Evolutionary conservation across 2,797 vertebrate species (phyloP), one percentile per base, ranked within the genome.

Genomic region (Alectoris magna): DNA sequence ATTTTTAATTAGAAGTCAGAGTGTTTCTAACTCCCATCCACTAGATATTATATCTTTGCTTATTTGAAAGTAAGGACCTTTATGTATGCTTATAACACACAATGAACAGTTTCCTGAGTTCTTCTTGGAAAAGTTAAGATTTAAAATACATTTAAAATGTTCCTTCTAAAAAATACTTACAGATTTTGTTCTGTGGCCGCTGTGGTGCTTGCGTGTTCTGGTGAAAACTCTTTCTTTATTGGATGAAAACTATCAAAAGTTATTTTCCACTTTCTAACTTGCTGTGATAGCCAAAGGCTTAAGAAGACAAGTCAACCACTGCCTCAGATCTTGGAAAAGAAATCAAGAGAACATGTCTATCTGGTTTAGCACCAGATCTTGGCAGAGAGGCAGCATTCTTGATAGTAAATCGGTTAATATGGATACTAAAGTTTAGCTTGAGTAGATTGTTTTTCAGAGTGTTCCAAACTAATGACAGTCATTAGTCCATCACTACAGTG

Each of bases 291-390:
- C 71, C 74, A 93, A 92, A 93, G 53, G 18, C 77, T 95, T 91
- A 87, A 79, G 79, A 85, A 93, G 90, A 74, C 74, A 88, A 94
- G 71, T 88, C 71, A 95, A 90, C 82, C 81, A 76, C 89, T 94
- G 62, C 83, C 88, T 94, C 91, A 90, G 2, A 72, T 90, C 80
- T 96, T 93, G 91, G 89, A 95, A 92, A 10, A 85, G 86, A 95
- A 88, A 91, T 84, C 31, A 60, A 49, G 51, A 76, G 73, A 94
- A 60, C 85, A 62, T 41, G 70, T 92, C 85, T 92, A 51, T 96
- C 87, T 92, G 85, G 85, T 93, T 95, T 96, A 95, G 85, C 83
- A 79, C 71, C 74, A 84, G 44, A 79, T 92, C 84, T 95, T 96
- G 96, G 92, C 93, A 96, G 64, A 72, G 67, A 74, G 5, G n/a